Base-by-base conservation (phyloP, 2,797 vertebrate species). In the Tarsius wallacei region DNA sequence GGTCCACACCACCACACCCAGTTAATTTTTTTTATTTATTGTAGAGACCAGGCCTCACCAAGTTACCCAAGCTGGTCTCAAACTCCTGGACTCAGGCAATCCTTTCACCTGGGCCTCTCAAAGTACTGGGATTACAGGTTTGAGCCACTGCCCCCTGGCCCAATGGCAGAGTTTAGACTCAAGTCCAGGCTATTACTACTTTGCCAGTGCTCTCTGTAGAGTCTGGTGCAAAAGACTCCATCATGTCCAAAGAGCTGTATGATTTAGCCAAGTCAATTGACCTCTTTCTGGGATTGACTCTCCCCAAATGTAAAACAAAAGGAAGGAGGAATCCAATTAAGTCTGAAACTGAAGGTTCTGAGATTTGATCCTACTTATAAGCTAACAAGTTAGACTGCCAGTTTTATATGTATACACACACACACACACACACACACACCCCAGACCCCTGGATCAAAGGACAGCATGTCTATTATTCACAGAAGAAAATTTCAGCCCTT, bases 221-320 rank as follows among this genome's bases (percentile, higher is more conserved):
- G 36, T 12, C 9, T 63, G 15, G 86, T 24, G 49, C 55, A 59
- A 86, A 76, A 94, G 36, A 96, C 1, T 51, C 64, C 4, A 36
- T 59, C 26, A 15, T 15, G 55, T 61, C 61, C n/a, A 74, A 74
- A 68, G 5, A n/a, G 31, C 47, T 61, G 22, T 2, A 13, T 17
- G 47, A 83, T 51, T 88, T 92, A 31, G n/a, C 4, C 42, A 70
- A 78, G 36, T 4, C 16, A 42, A n/a, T 10, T 53, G 70, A 31
- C 51, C 59, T 3, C n/a, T 74, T 63, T 74, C 9, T 53, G n/a
- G 12, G 59, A 17, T 63, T 93, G 53, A 61, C 6, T 55, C 81
- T 70, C 74, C 86, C 42, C 28, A 90, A 36, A 90, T 36, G 17
- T 81, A 63, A 89, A 92, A 80, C 31, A 85, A 80, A 12, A 42